Evolutionary conservation across 2,888 invertebrate species (phyloP).

Genomic region (Barypeithes pellucidus): DNA sequence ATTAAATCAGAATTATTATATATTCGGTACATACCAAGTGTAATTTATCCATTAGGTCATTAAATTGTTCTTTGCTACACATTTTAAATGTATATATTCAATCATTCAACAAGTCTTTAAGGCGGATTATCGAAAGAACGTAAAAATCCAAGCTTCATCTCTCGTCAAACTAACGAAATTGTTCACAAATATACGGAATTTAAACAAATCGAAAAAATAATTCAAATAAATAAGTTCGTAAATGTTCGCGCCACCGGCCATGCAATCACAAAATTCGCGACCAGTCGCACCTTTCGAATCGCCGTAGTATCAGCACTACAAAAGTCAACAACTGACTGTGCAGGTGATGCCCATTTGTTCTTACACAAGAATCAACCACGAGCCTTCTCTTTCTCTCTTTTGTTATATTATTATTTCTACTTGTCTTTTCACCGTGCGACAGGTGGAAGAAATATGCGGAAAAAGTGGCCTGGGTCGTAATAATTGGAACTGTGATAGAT

Average conservation of each 20-base stretch:
- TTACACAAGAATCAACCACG: slow-evolving; percentile 41
- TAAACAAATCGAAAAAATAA: not conserved
- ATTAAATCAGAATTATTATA: not conserved
- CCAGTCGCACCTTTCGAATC: slow-evolving; percentile 15
- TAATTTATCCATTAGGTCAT: slow-evolving; percentile 82
- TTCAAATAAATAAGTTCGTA: not conserved
- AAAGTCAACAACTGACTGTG: slow-evolving; percentile 46
- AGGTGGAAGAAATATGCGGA: slow-evolving; percentile 53
- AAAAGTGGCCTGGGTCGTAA: slow-evolving; percentile 33
- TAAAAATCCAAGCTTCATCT: slow-evolving; percentile 44
- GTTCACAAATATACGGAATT: not conserved
- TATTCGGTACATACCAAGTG: slow-evolving; percentile 78
- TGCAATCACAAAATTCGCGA: slow-evolving; percentile 16
- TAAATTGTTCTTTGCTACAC: slow-evolving; percentile 83
- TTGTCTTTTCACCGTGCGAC: slow-evolving; percentile 41
- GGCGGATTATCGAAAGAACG: slow-evolving; percentile 10
- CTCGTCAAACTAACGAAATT: not conserved
- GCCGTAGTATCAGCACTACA: slow-evolving; percentile 29
- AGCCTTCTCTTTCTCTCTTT: slow-evolving; percentile 51
- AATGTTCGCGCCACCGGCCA: slow-evolving; percentile 33
- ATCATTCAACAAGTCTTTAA: not conserved
- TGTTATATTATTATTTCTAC: slow-evolving; percentile 50
- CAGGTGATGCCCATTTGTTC: slow-evolving; percentile 51
- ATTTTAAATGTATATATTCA: slow-evolving; percentile 65
- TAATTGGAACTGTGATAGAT: slow-evolving; percentile 28